Evolutionary conservation across 2,888 invertebrate genomes (phyloP), one percentile per base, ranked within the genome.

Genomic region (Drosophila quinaria): DNA sequence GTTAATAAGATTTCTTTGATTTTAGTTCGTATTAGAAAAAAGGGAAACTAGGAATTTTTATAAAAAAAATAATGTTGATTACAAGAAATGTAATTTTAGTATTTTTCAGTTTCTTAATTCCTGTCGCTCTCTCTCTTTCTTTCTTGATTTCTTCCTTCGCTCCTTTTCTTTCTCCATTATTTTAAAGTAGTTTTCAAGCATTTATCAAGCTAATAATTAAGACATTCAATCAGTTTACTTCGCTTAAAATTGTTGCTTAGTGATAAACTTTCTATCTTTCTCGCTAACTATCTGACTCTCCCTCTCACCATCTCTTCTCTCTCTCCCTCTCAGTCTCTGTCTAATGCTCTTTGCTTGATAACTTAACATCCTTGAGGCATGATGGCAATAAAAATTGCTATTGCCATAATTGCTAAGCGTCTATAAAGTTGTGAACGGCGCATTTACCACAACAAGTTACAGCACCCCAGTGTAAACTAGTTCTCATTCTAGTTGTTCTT

Each of bases 341-440:
- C 19, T 49, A 4, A 2, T 3, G 3, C 49, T 41, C 5, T 25
- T 9, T 31, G 31, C 15, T n/a, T 35, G 46, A 25, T 17, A 39
- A 54, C 44, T 25, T 22, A 13, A 17, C 68, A 31, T 51, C 31
- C 56, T 49, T 58, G 54, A 41, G 46, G 55, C 49, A 58, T 58
- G 42, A 25, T 56, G 44, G 42, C 61, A 62, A 74, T 59, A 70
- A 69, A 73, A 82, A 82, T 70, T 72, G 63, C 72, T 75, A 68
- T 89, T 83, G 74, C 84, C 81, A 70, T 89, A 83, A 89, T 84
- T 78, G 87, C 85, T 71, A 60, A 78, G 78, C 87, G 70, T 74
- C 87, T 75, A 70, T 80, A 80, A 84, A 84, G 74, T 89, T 89
- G 60, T 60, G 58, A 63, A 69, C 69, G 56, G 47, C 46, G 61